Percentiles rank a stretch among this genome's conserved stretches.
phyloP scores from a whole-genome alignment of 2,797 vertebrate genomes.

The Brotula barbata region DNA sequence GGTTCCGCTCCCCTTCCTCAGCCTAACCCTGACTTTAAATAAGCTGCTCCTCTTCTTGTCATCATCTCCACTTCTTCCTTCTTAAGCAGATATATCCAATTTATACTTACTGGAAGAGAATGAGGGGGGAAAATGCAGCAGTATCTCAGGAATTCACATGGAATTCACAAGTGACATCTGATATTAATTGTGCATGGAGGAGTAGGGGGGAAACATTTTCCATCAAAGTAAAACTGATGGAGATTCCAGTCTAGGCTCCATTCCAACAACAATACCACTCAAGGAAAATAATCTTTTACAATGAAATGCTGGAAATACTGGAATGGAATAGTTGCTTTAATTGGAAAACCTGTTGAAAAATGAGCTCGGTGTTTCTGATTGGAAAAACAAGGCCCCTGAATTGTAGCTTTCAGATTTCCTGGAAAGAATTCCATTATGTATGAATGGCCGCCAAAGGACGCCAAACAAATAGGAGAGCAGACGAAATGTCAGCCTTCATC shows the following conservation, averaged over 20 bases:
- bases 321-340: conserved; percentile 65
- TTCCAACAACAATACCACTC: conserved; percentile 30
- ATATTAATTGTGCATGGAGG: conserved; percentile 67
- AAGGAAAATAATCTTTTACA: conserved; percentile 62
- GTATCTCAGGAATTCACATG: conserved; percentile 63
- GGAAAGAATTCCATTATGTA: conserved; percentile 67
- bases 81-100: conserved; percentile 50
- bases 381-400: conserved; percentile 67
- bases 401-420: conserved; percentile 67
- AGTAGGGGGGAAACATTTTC: conserved; percentile 55
- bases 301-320: conserved; percentile 16
- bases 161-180: conserved; percentile 70
- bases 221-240: conserved; percentile 36
- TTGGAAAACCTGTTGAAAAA: conserved; percentile 65
- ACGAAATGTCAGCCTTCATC: conserved; percentile 1
- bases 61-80: conserved; percentile 54
- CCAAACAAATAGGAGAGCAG: conserved; percentile 27
- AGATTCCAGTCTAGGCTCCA: conserved; percentile 32
- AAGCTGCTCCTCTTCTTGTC: conserved; percentile 55
- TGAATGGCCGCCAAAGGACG: conserved; percentile 50
- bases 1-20: no score
- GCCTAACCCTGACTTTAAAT: no score
- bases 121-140: conserved; percentile 26
- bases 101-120: conserved; percentile 63
- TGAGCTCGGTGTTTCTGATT: conserved; percentile 62